Conservation (phyloP, 2,113 vertebrate species). For the Bombycilla garrulus region DNA sequence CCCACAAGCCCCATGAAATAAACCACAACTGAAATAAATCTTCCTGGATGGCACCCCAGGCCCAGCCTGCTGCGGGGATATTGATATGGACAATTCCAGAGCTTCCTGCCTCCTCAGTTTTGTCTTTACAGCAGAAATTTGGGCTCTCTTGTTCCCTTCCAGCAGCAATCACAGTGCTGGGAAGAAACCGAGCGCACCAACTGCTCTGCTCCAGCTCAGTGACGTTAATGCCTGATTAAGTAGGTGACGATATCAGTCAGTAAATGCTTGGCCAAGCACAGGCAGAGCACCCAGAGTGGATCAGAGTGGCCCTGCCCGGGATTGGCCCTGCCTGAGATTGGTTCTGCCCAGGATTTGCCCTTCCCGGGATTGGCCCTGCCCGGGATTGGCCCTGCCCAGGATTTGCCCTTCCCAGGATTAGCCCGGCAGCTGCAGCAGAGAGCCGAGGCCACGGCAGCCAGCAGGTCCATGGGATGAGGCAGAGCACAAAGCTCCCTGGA, state of each 20-base stretch:
- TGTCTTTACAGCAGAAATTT: neutral
- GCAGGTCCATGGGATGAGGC: neutral
- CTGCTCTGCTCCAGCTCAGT: neutral
- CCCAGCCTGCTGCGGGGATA: neutral
- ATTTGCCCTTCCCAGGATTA: neutral
- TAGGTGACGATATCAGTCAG: neutral
- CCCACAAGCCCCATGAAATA: neutral
- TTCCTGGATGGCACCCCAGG: neutral
- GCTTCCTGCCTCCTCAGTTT: neutral
- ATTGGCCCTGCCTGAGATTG: too few relatives aligned
- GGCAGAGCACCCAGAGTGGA: neutral
- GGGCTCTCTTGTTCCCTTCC: neutral
- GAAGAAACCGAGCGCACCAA: neutral
- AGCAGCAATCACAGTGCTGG: rapidly evolving
- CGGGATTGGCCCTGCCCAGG: neutral
- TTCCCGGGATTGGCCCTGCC: neutral
- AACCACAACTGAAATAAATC: neutral
- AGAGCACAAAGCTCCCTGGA: neutral
- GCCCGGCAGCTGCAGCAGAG: neutral
- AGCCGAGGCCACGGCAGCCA: rapidly evolving
- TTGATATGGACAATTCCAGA: neutral
- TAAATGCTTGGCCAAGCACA: neutral
- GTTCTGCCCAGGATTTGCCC: too few relatives aligned
- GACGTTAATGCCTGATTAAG: neutral
- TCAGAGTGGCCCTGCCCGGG: neutral